These are phyloP conservation scores for Mungos mungo DNA, from an alignment of 2,113 vertebrate genomes.

Conservation along the genomic window DNA sequence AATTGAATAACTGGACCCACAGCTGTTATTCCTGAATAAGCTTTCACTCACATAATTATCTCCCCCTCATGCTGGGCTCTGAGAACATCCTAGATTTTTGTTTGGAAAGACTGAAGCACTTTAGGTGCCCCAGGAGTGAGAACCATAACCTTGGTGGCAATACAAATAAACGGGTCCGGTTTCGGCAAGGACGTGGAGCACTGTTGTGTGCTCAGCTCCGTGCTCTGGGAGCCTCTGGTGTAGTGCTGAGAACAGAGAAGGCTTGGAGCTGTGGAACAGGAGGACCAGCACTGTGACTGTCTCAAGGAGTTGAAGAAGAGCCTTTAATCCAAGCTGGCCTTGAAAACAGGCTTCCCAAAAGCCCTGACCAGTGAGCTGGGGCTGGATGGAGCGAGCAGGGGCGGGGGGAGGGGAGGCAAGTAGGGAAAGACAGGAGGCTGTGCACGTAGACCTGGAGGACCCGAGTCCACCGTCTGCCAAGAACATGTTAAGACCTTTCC, in stretches of 20 bases:
- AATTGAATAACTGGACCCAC: neutral
- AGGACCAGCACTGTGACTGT: neutral
- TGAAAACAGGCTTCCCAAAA: neutral
- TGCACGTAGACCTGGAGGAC: rapidly evolving
- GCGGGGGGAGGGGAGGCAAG: no score
- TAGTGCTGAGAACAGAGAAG: neutral
- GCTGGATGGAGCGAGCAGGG: neutral
- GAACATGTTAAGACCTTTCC: rapidly evolving
- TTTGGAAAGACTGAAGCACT: neutral
- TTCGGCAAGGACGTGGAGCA: neutral
- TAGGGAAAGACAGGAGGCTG: neutral
- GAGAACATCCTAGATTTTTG: neutral
- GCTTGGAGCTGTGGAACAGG: neutral
- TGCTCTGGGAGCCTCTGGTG: neutral
- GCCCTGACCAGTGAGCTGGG: no score
- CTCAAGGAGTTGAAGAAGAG: neutral
- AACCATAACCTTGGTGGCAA: neutral
- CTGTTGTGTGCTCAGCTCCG: rapidly evolving
- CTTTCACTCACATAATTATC: neutral
- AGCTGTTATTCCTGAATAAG: neutral
- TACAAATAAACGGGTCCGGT: neutral
- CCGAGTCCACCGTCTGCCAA: neutral
- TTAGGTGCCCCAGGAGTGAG: neutral
- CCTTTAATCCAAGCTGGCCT: neutral
- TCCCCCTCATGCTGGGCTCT: neutral